Evolutionary conservation across 2,888 invertebrate genomes (phyloP), one percentile per base, ranked within the genome.

Genomic region (Rhimphoctona megacephalus): DNA sequence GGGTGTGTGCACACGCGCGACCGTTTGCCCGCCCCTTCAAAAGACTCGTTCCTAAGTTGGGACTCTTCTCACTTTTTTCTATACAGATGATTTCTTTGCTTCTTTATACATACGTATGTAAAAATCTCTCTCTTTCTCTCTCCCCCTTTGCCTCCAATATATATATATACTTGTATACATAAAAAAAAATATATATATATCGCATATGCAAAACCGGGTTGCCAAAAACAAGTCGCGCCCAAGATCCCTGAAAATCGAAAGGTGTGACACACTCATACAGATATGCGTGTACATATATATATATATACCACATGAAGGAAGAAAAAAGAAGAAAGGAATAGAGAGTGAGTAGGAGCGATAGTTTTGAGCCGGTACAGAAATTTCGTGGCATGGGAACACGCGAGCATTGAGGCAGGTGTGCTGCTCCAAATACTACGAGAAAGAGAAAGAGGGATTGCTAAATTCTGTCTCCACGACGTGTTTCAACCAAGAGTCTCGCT

Each of bases 371-470:
- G 64, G 86, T 81, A 84, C 77, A 61, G 69, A 86, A 86, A 81
- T 84, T 84, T 84, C 88, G 89, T 80, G 84, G 87, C 90, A 90
- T 87, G 87, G 86, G 90, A 89, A 90, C 90, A 90, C 89, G 73
- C 76, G 79, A 88, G 84, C 61, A 88, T 88, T 76, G 85, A 89
- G 88, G 89, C 89, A 85, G 88, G 89, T 88, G 89, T 88, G 88
- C 81, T 87, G 88, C 80, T 87, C 79, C 76, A 87, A 86, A 87
- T 87, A 77, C 81, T 70, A 64, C 39, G 78, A 67, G 70, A 64
- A 66, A 84, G 69, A 81, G 61, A 83, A 80, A 85, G 52, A 52
- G 64, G 73, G 57, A 52, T 72, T 54, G 64, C 76, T 70, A 77
- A 81, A 73, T 74, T 80, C 80, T 86, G 81, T 81, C 77, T 86